phyloP scores from a whole-genome alignment of 2,888 invertebrate species.

The Arrhopalites spinosus region DNA sequence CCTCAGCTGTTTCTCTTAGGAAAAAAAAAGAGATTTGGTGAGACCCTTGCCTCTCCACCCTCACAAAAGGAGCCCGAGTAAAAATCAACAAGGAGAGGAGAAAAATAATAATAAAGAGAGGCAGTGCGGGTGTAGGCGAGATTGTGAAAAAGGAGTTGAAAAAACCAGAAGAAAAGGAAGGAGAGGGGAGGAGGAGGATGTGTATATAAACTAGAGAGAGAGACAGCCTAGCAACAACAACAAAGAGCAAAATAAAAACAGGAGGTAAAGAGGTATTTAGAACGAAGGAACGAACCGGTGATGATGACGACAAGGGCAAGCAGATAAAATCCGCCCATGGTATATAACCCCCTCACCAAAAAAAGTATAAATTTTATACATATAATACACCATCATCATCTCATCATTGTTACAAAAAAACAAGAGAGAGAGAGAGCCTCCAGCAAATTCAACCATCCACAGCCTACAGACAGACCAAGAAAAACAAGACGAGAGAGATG shows the following conservation, averaged over 20 bases:
- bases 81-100: too few species aligned
- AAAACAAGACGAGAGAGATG: too few species aligned
- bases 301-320: conserved; percentile 27
- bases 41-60: too few species aligned
- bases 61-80: too few species aligned
- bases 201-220: too few species aligned
- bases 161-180: neutral
- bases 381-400: neutral
- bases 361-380: neutral
- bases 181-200: neutral
- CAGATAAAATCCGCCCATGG: conserved; percentile 22
- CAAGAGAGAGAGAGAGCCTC: neutral
- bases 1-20: conserved; percentile 31
- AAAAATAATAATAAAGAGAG: too few species aligned
- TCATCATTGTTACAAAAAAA: neutral
- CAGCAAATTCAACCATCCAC: too few species aligned
- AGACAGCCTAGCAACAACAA: conserved; percentile 1
- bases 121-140: too few species aligned
- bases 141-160: neutral
- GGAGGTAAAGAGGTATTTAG: conserved; percentile 32
- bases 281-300: conserved; percentile 25
- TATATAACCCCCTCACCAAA: neutral
- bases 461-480: too few species aligned
- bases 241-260: conserved; percentile 29
- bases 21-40: too few species aligned